Percentiles rank a stretch among this genome's conserved stretches.
These are phyloP conservation scores for Pteropus alecto DNA, from an alignment of 2,113 vertebrate species.

Conservation along the genomic window DNA sequence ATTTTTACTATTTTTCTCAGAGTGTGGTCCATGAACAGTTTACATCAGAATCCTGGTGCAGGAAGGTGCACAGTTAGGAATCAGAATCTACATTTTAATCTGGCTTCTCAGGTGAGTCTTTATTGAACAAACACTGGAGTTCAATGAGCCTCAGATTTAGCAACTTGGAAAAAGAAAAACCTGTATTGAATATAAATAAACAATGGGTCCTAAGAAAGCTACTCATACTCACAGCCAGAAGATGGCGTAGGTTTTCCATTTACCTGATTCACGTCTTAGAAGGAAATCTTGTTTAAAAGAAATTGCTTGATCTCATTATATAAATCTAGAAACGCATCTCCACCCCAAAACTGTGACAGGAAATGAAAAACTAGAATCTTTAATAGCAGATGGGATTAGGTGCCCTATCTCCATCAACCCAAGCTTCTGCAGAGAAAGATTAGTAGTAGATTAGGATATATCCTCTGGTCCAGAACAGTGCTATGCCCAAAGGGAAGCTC, in stretches of 20 bases:
- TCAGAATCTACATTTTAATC: not conserved
- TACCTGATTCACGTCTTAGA: not conserved
- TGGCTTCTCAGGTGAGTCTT: not conserved
- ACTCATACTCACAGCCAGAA: not conserved
- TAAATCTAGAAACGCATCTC: not conserved
- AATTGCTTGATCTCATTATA: not conserved
- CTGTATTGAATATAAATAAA: not conserved
- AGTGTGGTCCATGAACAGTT: not conserved
- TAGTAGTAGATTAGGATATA: not conserved
- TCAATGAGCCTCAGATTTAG: not conserved
- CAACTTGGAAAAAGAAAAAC: not conserved
- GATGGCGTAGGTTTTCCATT: constrained; percentile 36
- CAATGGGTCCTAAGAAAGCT: not conserved
- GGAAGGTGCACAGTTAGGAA: not conserved
- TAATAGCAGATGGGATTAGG: not conserved
- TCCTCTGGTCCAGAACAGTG: not conserved
- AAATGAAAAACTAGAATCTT: not conserved
- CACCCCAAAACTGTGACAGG: not conserved
- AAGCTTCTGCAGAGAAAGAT: not conserved
- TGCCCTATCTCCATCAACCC: not conserved
- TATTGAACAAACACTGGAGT: not conserved
- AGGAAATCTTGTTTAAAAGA: not conserved
- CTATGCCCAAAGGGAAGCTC: not conserved
- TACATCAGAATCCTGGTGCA: not conserved
- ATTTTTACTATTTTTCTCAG: not conserved